These are phyloP conservation scores for Microhierax caerulescens DNA, from an alignment of 2,797 vertebrate species.

Conservation along the genomic window DNA sequence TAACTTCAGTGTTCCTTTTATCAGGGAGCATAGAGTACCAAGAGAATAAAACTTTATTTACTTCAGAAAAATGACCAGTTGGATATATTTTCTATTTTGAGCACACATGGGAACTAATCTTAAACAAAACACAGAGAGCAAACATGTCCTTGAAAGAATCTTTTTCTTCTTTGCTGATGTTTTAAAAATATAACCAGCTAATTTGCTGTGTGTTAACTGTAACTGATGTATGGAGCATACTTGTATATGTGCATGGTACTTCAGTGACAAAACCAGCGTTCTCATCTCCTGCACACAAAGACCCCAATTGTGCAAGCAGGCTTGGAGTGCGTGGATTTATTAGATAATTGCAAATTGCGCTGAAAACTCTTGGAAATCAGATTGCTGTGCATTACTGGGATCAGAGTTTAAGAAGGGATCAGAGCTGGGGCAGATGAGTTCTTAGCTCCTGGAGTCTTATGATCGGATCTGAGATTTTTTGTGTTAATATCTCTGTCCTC, in stretches of 20 bases:
- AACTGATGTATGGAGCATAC: not conserved
- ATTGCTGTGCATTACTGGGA: not conserved
- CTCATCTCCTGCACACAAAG: not conserved
- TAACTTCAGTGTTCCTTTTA: not conserved
- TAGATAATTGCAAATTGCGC: not conserved
- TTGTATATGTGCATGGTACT: accelerated
- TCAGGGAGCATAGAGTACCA: not conserved
- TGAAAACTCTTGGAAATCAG: not conserved
- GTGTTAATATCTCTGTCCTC: not conserved
- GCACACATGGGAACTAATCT: not conserved
- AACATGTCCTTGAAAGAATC: not conserved
- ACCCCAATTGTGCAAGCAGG: not conserved
- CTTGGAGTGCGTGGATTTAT: not conserved
- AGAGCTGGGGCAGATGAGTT: not conserved
- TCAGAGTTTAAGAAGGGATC: not conserved
- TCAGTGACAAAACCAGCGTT: not conserved
- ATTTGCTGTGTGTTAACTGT: not conserved
- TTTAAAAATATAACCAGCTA: not conserved
- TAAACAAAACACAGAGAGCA: not conserved
- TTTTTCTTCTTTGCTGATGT: not conserved
- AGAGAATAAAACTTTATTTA: not conserved
- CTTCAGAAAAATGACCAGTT: not conserved
- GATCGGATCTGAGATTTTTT: not conserved
- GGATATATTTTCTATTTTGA: not conserved
- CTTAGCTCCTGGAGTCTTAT: not conserved